Evolutionary conservation across 1,140 invertebrate species (phyloP).

Genomic region (Heliothis virescens): DNA sequence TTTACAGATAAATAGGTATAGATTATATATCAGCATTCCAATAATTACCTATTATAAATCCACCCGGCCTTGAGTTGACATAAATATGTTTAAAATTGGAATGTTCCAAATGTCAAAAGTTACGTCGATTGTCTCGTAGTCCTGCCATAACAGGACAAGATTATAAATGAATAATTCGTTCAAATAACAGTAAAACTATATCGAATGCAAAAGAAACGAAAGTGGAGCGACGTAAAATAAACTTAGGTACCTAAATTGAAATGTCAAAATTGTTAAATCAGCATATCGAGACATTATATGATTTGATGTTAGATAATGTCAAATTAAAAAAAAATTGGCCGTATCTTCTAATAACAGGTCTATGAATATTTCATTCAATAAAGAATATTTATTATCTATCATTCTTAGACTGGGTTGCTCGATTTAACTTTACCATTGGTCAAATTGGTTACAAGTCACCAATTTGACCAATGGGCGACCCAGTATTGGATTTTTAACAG

Average conservation of each 20-base stretch:
- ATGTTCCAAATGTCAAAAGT: slow-evolving; percentile 15
- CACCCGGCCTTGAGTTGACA: background rate
- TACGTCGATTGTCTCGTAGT: background rate
- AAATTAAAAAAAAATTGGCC: background rate
- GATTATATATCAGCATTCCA: no score
- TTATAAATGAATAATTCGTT: background rate
- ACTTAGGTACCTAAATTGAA: background rate
- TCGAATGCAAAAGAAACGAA: background rate
- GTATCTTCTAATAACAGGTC: no score
- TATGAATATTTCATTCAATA: no score
- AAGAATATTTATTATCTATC: no score
- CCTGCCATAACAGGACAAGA: slow-evolving; percentile 3
- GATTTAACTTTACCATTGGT: no score
- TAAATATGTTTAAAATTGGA: background rate
- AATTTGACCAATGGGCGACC: no score
- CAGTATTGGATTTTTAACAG: no score
- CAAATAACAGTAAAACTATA: slow-evolving; percentile 8
- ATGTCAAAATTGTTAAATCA: slow-evolving; percentile 5
- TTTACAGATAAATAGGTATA: no score
- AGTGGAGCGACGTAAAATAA: background rate
- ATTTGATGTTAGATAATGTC: background rate
- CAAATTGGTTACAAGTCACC: no score
- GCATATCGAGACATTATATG: background rate
- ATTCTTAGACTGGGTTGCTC: no score
- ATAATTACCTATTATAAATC: no score